A percentile compares a stretch with the other conserved stretches of the same genome.
Evolutionary conservation across 2,113 vertebrate species (phyloP).

Genomic region (Anoplopoma fimbria): DNA sequence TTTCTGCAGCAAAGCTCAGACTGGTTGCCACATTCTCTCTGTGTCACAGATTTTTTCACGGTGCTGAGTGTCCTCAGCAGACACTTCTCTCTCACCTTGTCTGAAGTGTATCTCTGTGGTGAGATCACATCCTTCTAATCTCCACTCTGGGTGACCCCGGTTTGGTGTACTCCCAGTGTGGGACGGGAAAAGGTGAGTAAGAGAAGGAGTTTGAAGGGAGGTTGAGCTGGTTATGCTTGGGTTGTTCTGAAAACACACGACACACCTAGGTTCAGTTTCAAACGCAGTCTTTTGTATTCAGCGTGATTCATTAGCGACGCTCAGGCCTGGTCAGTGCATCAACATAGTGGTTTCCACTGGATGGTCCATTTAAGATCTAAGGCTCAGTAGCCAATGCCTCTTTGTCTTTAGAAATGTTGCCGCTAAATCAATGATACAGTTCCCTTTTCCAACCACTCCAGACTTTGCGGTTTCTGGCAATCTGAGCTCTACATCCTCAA

Average conservation of each 20-base stretch:
- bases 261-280: constrained; percentile 34
- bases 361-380: constrained; percentile 13
- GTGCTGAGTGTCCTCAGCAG: not conserved
- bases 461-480: constrained; percentile 1
- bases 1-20: constrained; percentile 7
- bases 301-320: constrained; percentile 39
- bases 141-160: constrained; percentile 42
- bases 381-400: not conserved
- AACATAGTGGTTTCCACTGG: constrained; percentile 43
- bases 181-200: constrained; percentile 43
- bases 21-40: constrained; percentile 23
- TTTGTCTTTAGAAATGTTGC: constrained; percentile 12
- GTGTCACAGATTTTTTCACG: constrained; percentile 41
- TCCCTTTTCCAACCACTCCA: constrained; percentile 21
- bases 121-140: constrained; percentile 30
- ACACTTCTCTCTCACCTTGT: constrained; percentile 9
- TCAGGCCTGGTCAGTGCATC: constrained; percentile 36
- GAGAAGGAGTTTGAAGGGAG: constrained; percentile 20
- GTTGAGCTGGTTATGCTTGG: constrained; percentile 25
- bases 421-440: not conserved
- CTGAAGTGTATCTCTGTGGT: constrained; percentile 14
- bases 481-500: constrained; percentile 5
- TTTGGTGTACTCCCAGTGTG: not conserved
- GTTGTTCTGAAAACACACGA: constrained; percentile 23
- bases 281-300: constrained; percentile 30